Evolutionary conservation across 2,797 vertebrate genomes (phyloP), one percentile per base, ranked within the genome.

Genomic region (Rhinella marina): DNA sequence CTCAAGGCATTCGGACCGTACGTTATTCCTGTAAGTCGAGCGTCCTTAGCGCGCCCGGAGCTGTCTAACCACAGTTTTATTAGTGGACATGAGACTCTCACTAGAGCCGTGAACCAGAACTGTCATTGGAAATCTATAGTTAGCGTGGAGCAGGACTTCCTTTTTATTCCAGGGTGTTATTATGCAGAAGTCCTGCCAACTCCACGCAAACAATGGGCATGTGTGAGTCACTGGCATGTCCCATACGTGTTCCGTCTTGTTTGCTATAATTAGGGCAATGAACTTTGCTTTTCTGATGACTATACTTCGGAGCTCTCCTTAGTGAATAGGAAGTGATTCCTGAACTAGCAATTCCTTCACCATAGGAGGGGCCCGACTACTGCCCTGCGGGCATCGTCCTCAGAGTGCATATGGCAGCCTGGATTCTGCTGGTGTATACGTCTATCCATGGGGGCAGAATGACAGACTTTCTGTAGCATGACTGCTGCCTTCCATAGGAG

Each of bases 231-330:
- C 25, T 29, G 62, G 57, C 68, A 76, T 14, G 48, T 48, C 29
- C 8, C 56, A 27, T 84, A 76, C 82, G 76, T 66, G 70, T 59
- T 12, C 76, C 41, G 70, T 61, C 82, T 73, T 84, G 66, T 84
- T 84, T 76, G 70, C 66, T 84, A 61, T 52, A 27, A 77, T 77
- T 59, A 85, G 72, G 83, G 16, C 75, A 68, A 52, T 66, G 50
- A 79, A 86, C 84, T 86, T 79, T 86, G 75, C 62, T 41, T 79
- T 78, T 48, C 32, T 77, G 32, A 84, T 25, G 13, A 41, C 9
- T 32, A 32, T 32, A 54, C 12, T 54, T 14, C 12, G 52, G 13
- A 54, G 52, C 52, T 2, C 41, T 41, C 41, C 41, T 5, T 41
- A 41, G 41, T 41, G 41, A 41, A 41, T 41, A 41, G 41, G 41